Evolutionary conservation across 2,888 invertebrate genomes (phyloP).

Genomic region (Aphodius sticticus): DNA sequence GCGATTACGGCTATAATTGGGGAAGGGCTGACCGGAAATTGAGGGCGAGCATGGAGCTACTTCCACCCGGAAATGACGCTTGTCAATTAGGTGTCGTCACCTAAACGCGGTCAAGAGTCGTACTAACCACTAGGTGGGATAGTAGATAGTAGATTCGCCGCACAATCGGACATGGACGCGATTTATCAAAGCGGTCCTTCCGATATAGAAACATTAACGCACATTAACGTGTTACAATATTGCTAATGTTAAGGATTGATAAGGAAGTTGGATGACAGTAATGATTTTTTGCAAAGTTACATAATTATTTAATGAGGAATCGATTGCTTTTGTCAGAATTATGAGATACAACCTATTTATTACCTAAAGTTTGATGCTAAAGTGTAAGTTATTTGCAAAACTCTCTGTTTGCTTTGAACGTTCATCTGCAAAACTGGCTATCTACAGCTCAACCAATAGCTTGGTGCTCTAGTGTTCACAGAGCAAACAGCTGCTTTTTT

Average conservation of each 20-base stretch:
- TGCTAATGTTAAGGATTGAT: background rate
- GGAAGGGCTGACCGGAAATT: constrained; percentile 62
- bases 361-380: too few relatives aligned
- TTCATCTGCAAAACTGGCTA: too few relatives aligned
- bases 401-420: too few relatives aligned
- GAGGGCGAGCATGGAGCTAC: constrained; percentile 57
- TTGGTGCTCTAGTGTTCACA: too few relatives aligned
- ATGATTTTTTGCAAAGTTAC: too few relatives aligned
- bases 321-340: too few relatives aligned
- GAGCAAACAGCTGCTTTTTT: too few relatives aligned
- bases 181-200: background rate
- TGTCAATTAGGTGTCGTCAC: constrained; percentile 58
- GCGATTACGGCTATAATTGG: constrained; percentile 60
- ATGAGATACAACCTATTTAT: too few relatives aligned
- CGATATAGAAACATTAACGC: background rate
- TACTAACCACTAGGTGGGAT: background rate
- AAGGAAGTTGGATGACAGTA: background rate
- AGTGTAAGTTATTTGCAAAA: too few relatives aligned
- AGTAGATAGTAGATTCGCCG: background rate
- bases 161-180: background rate
- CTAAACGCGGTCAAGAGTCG: constrained; percentile 33
- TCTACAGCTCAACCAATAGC: too few relatives aligned
- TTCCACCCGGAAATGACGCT: constrained; percentile 61
- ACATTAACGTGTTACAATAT: background rate
- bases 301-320: too few relatives aligned